Evolutionary conservation across 2,113 vertebrate species (phyloP).

Genomic region (Indicator indicator): DNA sequence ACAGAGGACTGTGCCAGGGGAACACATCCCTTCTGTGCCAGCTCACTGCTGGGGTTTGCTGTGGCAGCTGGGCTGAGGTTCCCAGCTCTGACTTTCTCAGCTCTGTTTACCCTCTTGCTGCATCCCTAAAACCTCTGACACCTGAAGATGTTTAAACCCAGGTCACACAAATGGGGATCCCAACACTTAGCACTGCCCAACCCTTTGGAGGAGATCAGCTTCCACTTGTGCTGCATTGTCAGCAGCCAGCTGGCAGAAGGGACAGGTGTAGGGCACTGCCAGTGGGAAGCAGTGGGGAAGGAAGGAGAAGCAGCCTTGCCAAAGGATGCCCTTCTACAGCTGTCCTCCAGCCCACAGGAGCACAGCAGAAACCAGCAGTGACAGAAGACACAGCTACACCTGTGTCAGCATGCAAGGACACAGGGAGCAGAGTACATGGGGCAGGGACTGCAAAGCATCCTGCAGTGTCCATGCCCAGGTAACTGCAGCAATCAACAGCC

Average conservation of each 20-base stretch:
- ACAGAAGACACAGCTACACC: too few relatives aligned
- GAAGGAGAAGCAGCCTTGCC: too few relatives aligned
- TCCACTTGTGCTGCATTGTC: neutral
- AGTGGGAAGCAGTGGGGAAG: too few relatives aligned
- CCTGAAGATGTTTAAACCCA: neutral
- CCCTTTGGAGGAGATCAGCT: neutral
- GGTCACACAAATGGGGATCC: neutral
- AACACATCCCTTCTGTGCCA: neutral
- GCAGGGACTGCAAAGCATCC: too few relatives aligned
- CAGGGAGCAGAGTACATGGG: too few relatives aligned
- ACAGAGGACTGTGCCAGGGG: neutral
- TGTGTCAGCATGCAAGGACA: too few relatives aligned
- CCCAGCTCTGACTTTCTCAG: neutral
- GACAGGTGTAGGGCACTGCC: too few relatives aligned
- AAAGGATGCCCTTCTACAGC: too few relatives aligned
- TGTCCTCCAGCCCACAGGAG: too few relatives aligned
- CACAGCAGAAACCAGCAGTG: too few relatives aligned
- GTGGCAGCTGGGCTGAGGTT: neutral
- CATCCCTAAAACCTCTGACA: neutral
- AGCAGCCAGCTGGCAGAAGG: neutral
- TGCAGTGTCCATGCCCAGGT: too few relatives aligned
- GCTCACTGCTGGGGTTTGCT: neutral
- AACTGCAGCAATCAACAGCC: too few relatives aligned
- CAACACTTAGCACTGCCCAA: neutral
- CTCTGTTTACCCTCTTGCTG: neutral